These are phyloP conservation scores for Rhinatrema bivittatum DNA, from an alignment of 2,797 vertebrate species.

Conservation along the genomic window DNA sequence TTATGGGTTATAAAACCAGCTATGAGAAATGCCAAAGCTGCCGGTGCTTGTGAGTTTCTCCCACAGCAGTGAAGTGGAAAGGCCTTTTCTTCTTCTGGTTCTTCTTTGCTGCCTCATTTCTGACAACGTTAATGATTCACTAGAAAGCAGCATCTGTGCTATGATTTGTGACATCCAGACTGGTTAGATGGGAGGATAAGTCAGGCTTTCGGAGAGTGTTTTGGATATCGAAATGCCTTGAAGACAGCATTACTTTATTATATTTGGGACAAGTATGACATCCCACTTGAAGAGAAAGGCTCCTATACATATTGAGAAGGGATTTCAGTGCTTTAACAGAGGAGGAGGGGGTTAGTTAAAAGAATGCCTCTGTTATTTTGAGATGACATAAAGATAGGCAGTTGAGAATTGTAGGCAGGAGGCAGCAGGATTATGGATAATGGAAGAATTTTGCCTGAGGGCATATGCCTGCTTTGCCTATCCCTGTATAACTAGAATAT, in stretches of 20 bases:
- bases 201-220: conserved; percentile 92
- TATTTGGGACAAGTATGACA: conserved; percentile 99
- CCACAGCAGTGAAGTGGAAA: conserved; percentile 65
- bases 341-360: conserved; percentile 86
- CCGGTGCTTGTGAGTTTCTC: conserved; percentile 68
- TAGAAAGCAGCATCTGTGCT: conserved; percentile 78
- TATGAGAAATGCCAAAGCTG: too few species aligned
- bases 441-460: conserved; percentile 97
- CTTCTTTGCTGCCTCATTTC: conserved; percentile 87
- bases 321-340: conserved; percentile 79
- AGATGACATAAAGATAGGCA: conserved; percentile 91
- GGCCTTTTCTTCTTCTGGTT: conserved; percentile 67
- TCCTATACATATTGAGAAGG: conserved; percentile 89
- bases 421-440: conserved; percentile 99
- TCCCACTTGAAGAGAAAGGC: conserved; percentile 93
- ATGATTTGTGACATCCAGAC: conserved; percentile 95
- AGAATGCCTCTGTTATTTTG: conserved; percentile 88
- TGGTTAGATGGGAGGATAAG: conserved; percentile 76
- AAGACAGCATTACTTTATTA: conserved; percentile 98
- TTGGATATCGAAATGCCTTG: conserved; percentile 94
- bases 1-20: conserved; percentile 51
- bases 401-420: conserved; percentile 92
- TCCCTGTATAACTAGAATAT: conserved; percentile 99
- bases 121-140: conserved; percentile 99
- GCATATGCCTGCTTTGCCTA: conserved; percentile 99